phyloP scores from a whole-genome alignment of 1,140 invertebrate species.

The Rhyacophila brunnea region DNA sequence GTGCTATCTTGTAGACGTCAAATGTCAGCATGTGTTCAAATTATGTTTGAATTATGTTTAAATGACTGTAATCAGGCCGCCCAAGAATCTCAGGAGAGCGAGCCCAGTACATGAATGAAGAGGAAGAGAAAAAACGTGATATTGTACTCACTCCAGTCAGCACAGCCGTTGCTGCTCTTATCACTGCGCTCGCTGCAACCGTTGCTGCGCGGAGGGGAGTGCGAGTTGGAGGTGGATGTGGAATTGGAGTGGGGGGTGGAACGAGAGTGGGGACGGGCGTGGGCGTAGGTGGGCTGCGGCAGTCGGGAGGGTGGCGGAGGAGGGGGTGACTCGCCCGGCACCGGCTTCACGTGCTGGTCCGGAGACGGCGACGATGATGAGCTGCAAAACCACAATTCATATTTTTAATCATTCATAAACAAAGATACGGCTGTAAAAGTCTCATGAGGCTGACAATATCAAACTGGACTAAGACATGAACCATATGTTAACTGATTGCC shows the following conservation, averaged over 20 bases:
- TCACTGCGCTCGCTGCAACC: slow-evolving; percentile 29
- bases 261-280: not conserved
- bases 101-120: too few species aligned
- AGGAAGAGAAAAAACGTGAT: not conserved
- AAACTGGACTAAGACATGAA: too few species aligned
- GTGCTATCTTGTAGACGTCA: too few species aligned
- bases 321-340: not conserved
- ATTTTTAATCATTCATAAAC: too few species aligned
- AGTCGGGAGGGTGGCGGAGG: slow-evolving; percentile 20
- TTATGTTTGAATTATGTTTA: too few species aligned
- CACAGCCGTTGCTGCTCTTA: slow-evolving; percentile 31
- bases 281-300: slow-evolving; percentile 13
- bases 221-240: not conserved
- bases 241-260: too few species aligned
- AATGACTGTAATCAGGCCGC: too few species aligned
- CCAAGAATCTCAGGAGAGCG: too few species aligned
- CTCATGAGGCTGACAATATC: too few species aligned
- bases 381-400: slow-evolving; percentile 24
- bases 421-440: too few species aligned
- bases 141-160: slow-evolving; percentile 30
- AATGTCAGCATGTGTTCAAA: too few species aligned
- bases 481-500: too few species aligned
- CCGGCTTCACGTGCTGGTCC: slow-evolving; percentile 11
- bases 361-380: slow-evolving; percentile 35
- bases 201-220: slow-evolving; percentile 27